These are phyloP conservation scores for Anas georgica DNA, from an alignment of 2,797 vertebrate genomes.

Conservation along the genomic window DNA sequence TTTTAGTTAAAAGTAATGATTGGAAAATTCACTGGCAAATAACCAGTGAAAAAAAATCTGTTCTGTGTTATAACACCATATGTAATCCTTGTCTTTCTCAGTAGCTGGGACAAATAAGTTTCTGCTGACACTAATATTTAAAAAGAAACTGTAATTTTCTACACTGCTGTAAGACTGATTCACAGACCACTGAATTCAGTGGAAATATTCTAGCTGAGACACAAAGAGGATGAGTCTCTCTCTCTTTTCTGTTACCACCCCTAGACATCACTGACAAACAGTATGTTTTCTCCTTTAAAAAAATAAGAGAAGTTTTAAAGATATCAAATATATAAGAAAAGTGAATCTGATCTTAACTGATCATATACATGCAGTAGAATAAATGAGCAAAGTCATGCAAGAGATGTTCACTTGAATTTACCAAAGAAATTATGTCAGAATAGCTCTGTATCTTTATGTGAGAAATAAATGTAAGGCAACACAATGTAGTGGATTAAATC, in stretches of 20 bases:
- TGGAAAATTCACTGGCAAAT: not conserved
- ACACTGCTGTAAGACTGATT: not conserved
- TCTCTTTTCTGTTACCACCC: not conserved
- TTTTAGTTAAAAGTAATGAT: not conserved
- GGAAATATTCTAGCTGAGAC: not conserved
- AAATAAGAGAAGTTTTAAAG: not conserved
- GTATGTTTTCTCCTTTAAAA: not conserved
- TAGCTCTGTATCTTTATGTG: not conserved
- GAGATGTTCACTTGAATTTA: not conserved
- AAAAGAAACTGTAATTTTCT: not conserved
- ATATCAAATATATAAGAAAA: not conserved
- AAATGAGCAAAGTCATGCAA: not conserved
- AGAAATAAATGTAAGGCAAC: not conserved
- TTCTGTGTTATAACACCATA: not conserved
- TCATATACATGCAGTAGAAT: not conserved
- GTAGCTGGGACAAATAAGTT: not conserved
- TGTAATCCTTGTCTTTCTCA: not conserved
- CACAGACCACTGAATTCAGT: not conserved
- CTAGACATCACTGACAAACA: not conserved
- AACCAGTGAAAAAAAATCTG: not conserved
- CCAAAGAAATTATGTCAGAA: not conserved
- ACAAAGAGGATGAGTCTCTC: not conserved
- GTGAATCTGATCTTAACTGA: not conserved
- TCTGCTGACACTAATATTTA: not conserved
- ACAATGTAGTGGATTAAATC: not conserved